Conservation (phyloP, 2,888 invertebrate species). For the Drosophila emarginata region DNA sequence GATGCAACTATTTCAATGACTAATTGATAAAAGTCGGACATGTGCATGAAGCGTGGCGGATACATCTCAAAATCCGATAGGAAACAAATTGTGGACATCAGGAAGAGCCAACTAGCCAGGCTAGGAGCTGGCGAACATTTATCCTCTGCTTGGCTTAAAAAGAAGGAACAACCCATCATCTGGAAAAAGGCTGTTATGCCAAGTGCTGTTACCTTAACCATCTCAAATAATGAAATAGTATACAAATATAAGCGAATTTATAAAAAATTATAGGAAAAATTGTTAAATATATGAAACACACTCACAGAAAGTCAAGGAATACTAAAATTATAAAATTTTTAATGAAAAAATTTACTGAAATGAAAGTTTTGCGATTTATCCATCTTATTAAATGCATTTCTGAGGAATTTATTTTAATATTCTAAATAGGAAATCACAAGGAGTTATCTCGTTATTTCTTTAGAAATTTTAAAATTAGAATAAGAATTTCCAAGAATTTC, state of each 20-base stretch:
- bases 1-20: slow-evolving; percentile 56
- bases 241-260: neutral
- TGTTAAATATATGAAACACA: neutral
- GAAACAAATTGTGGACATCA: slow-evolving; percentile 59
- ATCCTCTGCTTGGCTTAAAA: slow-evolving; percentile 64
- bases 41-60: slow-evolving; percentile 68
- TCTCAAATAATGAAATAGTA: slow-evolving; percentile 9
- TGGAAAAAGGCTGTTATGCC: slow-evolving; percentile 58
- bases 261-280: neutral
- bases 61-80: slow-evolving; percentile 63
- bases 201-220: slow-evolving; percentile 59
- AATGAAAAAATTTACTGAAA: too few species aligned
- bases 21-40: slow-evolving; percentile 55
- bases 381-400: too few species aligned
- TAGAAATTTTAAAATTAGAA: too few species aligned
- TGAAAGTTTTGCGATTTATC: too few species aligned
- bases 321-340: too few species aligned
- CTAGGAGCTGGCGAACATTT: slow-evolving; percentile 68
- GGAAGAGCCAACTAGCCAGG: slow-evolving; percentile 70
- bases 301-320: neutral
- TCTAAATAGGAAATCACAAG: too few species aligned
- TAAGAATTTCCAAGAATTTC: too few species aligned
- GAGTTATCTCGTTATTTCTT: too few species aligned
- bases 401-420: too few species aligned
- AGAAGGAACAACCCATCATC: slow-evolving; percentile 60